phyloP scores from a whole-genome alignment of 2,113 vertebrate genomes.

The Gymnogyps californianus region DNA sequence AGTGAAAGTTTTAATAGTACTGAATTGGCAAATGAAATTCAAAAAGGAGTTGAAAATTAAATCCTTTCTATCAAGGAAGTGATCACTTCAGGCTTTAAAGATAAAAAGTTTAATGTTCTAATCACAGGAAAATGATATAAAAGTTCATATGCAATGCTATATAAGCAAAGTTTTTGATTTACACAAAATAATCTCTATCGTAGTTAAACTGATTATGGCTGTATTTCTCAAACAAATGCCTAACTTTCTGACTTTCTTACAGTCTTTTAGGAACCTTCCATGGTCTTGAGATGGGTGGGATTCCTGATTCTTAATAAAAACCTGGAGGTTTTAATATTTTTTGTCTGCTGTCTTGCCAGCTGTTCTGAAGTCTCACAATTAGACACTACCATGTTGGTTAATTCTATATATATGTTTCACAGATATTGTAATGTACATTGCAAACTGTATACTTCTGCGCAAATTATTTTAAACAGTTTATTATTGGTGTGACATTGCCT shows the following conservation, averaged over 20 bases:
- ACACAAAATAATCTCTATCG: background rate
- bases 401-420: background rate
- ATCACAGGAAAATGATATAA: constrained; percentile 49
- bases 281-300: background rate
- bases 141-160: background rate
- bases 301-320: background rate
- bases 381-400: background rate
- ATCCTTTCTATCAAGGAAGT: constrained; percentile 9
- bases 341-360: background rate
- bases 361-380: background rate
- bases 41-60: constrained; percentile 12
- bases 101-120: constrained; percentile 29
- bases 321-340: background rate
- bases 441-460: background rate
- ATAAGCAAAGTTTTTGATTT: background rate
- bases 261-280: background rate
- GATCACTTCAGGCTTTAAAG: constrained; percentile 35
- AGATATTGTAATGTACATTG: background rate
- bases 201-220: background rate
- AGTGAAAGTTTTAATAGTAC: constrained; percentile 6
- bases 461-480: background rate
- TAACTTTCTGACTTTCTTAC: background rate
- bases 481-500: background rate
- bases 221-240: background rate
- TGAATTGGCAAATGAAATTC: constrained; percentile 25